Evolutionary conservation across 2,797 vertebrate genomes (phyloP), one percentile per base, ranked within the genome.

Genomic region (Clarias pachynema): DNA sequence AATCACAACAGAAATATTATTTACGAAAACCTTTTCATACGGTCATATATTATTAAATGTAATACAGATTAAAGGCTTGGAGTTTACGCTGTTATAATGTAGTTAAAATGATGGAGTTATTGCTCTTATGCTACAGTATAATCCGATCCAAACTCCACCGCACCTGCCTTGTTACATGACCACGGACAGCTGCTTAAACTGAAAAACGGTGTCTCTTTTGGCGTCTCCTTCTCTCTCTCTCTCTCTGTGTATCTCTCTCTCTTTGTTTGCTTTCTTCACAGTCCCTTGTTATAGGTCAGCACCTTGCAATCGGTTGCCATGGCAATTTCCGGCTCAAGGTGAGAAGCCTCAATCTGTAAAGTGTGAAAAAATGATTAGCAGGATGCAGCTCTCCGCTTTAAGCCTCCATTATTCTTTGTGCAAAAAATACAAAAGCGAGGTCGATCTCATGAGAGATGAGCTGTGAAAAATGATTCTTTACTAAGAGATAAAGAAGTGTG

Each of bases 211-310:
- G 26, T 29, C 31, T 72, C 49, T 53, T 53, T 53, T 53, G 49
- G 49, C 49, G 12, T 77, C 66, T 63, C 44, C 88, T 79, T 85
- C 82, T 87, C 66, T 81, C 72, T n/a, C 86, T 78, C 81, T 78
- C 77, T 75, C 40, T 31, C 15, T 72, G 59, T 80, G 37, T 26
- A 4, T 53, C 18, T 62, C 59, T 34, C 60, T 86, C 89, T 59
- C 87, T 63, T 77, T 22, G 84, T 88, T 60, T 85, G 65, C 62
- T 60, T 90, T 87, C 82, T 95, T 97, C 94, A 99, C 94, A 99
- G 92, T 53, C 98, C 98, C 92, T 99, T 99, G 92, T 99, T 99
- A 95, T 99, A 99, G 92, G 96, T 94, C 91, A 99, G 95, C 53
- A 96, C 95, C 93, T 96, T 96, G 91, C 97, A 96, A 94, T 94